phyloP scores from a whole-genome alignment of 2,888 invertebrate genomes.

The Sinopyrophorus schimmeli region DNA sequence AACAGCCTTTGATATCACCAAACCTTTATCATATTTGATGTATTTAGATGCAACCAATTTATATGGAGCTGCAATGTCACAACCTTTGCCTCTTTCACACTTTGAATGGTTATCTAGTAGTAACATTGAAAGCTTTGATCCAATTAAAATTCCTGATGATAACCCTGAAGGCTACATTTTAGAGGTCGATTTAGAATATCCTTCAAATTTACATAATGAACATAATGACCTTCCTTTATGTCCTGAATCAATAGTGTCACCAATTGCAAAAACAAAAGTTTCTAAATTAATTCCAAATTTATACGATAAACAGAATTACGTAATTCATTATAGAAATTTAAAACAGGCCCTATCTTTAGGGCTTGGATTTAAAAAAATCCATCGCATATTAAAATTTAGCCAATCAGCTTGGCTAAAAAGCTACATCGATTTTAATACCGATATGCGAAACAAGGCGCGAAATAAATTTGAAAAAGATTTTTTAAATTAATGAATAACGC shows the following conservation, averaged over 20 bases:
- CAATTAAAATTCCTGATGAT: conserved; percentile 29
- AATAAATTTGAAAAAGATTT: conserved; percentile 24
- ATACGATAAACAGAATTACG: conserved; percentile 33
- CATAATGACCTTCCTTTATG: conserved; percentile 47
- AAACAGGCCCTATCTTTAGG: conserved; percentile 40
- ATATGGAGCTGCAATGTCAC: conserved; percentile 38
- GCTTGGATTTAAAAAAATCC: conserved; percentile 41
- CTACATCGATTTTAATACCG: conserved; percentile 34
- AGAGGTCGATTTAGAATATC: conserved; percentile 44
- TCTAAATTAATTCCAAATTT: conserved; percentile 40
- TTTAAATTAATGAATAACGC: conserved; percentile 32
- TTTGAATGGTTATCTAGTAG: conserved; percentile 48
- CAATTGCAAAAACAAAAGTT: conserved; percentile 28
- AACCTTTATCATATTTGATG: conserved; percentile 37
- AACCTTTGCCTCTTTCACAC: conserved; percentile 38
- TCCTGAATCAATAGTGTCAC: conserved; percentile 35
- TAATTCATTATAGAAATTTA: conserved; percentile 42
- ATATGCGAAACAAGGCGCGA: conserved; percentile 26
- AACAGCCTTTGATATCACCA: conserved; percentile 37
- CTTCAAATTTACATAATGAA: conserved; percentile 37
- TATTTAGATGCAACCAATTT: conserved; percentile 45
- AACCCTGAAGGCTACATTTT: conserved; percentile 40
- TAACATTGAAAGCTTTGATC: conserved; percentile 18
- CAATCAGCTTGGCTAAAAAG: conserved; percentile 15
- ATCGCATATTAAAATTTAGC: conserved; percentile 36